Base-by-base conservation (phyloP, 2,797 vertebrate species). In the Onychomys torridus region DNA sequence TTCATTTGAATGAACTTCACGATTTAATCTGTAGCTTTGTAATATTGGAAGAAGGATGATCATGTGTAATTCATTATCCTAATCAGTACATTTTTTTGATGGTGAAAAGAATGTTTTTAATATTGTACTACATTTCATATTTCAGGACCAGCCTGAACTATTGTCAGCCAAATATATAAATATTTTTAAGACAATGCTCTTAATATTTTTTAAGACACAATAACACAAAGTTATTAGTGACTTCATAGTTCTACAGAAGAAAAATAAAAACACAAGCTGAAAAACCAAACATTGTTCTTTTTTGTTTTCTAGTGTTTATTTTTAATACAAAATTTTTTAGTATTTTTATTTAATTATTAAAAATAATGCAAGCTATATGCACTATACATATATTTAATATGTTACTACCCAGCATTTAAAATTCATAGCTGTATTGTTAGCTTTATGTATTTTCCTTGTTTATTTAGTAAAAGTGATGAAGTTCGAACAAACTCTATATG, bases 331-430 rank as follows among this genome's bases (percentile, higher is more conserved):
- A 92, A 63, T 2, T 2, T 75, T 93, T 82, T 77, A 95, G 69
- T n/a, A 94, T 79, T 95, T 96, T 13, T 29, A 87, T 94, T 96
- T 96, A 94, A 94, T 55, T 91, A 94, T 95, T 85, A 52, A 93
- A 96, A 90, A 91, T 37, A 73, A 79, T 67, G 2, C 12, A 92
- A 94, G 29, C 19, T 95, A 86, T 94, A 79, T 94, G 89, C 88
- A 25, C 88, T 83, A 90, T 2, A 89, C 55, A 81, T 69, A 83
- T 32, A 79, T 86, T 49, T 83, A 55, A 43, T 85, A 93, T 77
- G 9, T 86, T 55, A 69, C 7, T 55, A 69, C 7, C 69, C 6
- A 93, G 76, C 75, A 96, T 69, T 83, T 95, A 92, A 88, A 94
- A 85, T 94, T 76, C 88, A 94, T 83, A 86, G 21, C 19, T 89